These are phyloP conservation scores for Gambelia wislizenii DNA, from an alignment of 2,797 vertebrate genomes.

Conservation along the genomic window DNA sequence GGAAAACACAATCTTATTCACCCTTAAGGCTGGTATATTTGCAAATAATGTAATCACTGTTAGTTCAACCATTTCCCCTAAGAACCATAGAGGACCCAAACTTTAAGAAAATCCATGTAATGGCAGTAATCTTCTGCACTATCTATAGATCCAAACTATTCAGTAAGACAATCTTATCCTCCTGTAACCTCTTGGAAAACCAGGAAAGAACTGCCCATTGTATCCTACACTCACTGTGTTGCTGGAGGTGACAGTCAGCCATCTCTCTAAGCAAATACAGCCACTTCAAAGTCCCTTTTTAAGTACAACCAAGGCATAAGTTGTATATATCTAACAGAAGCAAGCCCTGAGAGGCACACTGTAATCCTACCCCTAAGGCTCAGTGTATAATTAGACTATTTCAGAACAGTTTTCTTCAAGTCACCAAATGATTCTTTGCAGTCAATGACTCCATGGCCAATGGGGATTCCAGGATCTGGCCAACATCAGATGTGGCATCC, in stretches of 20 bases:
- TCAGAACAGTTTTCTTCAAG: too few relatives aligned
- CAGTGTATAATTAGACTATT: not conserved
- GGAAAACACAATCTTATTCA: not conserved
- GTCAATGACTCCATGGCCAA: too few relatives aligned
- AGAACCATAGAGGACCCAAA: not conserved
- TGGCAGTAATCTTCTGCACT: not conserved
- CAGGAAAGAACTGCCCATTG: not conserved
- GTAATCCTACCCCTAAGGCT: not conserved
- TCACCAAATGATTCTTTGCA: too few relatives aligned
- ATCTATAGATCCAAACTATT: not conserved
- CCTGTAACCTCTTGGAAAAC: not conserved
- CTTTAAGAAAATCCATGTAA: not conserved
- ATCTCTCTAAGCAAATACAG: not conserved
- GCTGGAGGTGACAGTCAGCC: not conserved
- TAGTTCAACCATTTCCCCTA: not conserved
- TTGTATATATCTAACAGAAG: not conserved
- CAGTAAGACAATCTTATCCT: not conserved
- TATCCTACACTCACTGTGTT: not conserved
- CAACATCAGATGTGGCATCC: too few relatives aligned
- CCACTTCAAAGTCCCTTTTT: not conserved
- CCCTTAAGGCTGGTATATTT: not conserved
- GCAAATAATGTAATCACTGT: not conserved
- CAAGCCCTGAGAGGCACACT: not conserved
- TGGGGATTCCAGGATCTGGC: too few relatives aligned
- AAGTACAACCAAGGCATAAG: not conserved